Evolutionary conservation across 2,797 vertebrate genomes (phyloP).

Genomic region (Nannoperca australis): DNA sequence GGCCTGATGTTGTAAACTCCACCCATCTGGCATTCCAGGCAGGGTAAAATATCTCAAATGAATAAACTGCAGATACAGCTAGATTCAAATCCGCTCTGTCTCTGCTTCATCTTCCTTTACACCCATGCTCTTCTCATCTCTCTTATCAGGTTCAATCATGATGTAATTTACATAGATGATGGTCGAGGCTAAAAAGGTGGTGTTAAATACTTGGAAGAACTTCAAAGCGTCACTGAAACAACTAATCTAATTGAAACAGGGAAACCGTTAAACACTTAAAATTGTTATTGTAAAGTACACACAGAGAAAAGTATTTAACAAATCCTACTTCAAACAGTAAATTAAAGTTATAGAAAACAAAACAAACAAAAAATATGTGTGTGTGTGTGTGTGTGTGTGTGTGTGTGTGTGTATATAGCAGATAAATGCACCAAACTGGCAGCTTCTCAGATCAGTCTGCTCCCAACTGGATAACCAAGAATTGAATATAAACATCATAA

Average conservation of each 20-base stretch:
- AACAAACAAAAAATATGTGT: no score
- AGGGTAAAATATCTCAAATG: slow-evolving; percentile 25
- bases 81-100: neutral
- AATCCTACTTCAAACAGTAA: no score
- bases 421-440: neutral
- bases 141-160: neutral
- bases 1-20: slow-evolving; percentile 43
- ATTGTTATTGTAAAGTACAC: no score
- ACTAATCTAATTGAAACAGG: neutral
- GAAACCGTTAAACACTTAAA: neutral
- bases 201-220: neutral
- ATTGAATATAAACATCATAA: neutral
- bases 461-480: neutral
- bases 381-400: no score
- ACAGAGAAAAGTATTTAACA: no score
- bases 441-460: neutral
- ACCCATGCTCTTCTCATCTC: neutral
- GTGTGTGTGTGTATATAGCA: no score
- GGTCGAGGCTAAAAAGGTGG: neutral
- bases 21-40: slow-evolving; percentile 41
- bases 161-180: neutral
- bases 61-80: slow-evolving; percentile 17
- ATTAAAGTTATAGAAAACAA: no score
- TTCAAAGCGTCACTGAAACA: neutral
- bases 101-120: slow-evolving; percentile 14